A percentile compares a stretch with the other conserved stretches of the same genome.
Conservation (phyloP, 1,140 invertebrate genomes). For the Wiebesia pumilae region DNA sequence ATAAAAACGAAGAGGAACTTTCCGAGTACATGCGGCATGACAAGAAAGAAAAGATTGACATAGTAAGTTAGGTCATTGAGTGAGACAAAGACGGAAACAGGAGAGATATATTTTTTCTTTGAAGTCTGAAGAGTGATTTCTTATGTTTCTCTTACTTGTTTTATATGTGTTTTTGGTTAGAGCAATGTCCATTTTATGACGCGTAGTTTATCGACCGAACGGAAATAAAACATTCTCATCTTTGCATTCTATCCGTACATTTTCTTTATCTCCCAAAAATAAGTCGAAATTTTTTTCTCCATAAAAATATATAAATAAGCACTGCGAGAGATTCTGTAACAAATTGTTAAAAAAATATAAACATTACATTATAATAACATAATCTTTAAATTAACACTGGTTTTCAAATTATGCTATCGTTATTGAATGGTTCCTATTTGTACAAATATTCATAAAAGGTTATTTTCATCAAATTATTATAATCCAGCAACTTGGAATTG, state of each 20-base stretch:
- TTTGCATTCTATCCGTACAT: background rate
- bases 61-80: background rate
- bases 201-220: background rate
- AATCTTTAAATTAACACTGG: background rate
- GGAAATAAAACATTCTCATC: background rate
- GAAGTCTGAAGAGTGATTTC: background rate
- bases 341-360: no score
- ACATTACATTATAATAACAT: no score
- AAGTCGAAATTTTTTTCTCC: no score
- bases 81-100: background rate
- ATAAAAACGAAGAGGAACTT: constrained; percentile 16
- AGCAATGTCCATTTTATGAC: constrained; percentile 3
- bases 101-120: background rate
- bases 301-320: no score
- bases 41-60: no score
- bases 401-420: background rate
- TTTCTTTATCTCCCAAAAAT: background rate
- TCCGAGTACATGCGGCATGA: no score
- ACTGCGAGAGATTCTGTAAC: no score
- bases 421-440: background rate
- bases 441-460: background rate
- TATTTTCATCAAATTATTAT: background rate
- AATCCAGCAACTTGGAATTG: background rate
- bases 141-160: background rate
- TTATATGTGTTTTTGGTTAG: background rate